Evolutionary conservation across 2,113 vertebrate species (phyloP).

Genomic region (Takifugu bimaculatus): DNA sequence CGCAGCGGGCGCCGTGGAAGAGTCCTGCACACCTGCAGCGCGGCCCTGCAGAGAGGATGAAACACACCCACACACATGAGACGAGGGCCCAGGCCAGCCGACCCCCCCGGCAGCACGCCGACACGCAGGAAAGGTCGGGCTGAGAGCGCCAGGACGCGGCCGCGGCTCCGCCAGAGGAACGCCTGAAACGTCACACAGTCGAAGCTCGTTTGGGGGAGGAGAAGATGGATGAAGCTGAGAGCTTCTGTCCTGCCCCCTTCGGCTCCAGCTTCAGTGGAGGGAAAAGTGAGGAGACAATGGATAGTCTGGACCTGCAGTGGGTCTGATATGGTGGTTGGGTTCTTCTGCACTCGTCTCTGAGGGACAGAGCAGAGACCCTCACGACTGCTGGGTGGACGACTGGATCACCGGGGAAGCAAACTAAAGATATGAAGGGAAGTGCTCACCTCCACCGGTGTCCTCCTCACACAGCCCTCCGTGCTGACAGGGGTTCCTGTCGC

Average conservation of each 20-base stretch:
- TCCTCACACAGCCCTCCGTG: slow-evolving; percentile 82
- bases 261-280: too few species aligned
- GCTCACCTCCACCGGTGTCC: slow-evolving; percentile 73
- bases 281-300: too few species aligned
- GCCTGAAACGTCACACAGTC: slow-evolving; percentile 6
- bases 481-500: slow-evolving; percentile 77
- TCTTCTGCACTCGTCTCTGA: too few species aligned
- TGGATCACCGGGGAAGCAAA: too few species aligned
- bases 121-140: neutral
- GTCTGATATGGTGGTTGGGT: too few species aligned
- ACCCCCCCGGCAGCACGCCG: neutral
- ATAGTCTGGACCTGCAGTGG: too few species aligned
- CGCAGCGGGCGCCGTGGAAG: slow-evolving; percentile 82
- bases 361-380: too few species aligned
- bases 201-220: neutral
- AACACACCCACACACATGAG: slow-evolving; percentile 27
- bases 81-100: neutral
- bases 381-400: too few species aligned
- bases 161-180: neutral
- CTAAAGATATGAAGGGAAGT: neutral
- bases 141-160: neutral
- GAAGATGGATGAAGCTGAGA: too few species aligned
- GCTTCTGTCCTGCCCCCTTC: too few species aligned
- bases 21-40: slow-evolving; percentile 78
- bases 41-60: slow-evolving; percentile 71